A percentile compares a stretch with the other conserved stretches of the same genome.
phyloP scores from a whole-genome alignment of 2,113 vertebrate genomes.

The Pedionomus torquatus region DNA sequence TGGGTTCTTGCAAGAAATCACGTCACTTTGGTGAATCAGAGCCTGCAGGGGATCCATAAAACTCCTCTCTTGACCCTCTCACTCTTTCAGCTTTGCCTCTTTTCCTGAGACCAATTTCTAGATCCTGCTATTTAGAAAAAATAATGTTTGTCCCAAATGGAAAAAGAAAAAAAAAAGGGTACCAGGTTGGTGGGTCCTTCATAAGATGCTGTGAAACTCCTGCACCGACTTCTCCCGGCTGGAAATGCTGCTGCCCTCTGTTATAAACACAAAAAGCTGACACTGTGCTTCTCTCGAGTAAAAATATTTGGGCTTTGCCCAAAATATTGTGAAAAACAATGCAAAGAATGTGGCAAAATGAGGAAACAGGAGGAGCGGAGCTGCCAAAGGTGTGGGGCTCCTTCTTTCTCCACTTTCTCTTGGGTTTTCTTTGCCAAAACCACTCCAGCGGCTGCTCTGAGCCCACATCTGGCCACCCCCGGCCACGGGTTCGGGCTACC shows the following conservation, averaged over 20 bases:
- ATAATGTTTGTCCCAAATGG: not conserved
- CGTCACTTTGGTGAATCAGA: not conserved
- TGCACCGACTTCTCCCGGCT: no score
- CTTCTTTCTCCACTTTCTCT: not conserved
- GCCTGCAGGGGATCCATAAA: not conserved
- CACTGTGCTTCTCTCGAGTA: not conserved
- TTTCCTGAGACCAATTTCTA: not conserved
- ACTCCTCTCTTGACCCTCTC: not conserved
- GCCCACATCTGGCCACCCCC: not conserved
- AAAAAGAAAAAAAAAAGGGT: not conserved
- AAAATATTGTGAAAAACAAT: not conserved
- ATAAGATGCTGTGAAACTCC: not conserved
- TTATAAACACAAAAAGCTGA: not conserved
- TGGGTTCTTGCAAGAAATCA: not conserved
- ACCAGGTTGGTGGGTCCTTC: not conserved
- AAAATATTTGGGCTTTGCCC: not conserved
- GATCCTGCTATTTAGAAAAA: not conserved
- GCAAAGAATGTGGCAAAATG: not conserved
- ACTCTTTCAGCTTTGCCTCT: not conserved
- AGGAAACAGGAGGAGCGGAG: accelerated
- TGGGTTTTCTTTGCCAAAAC: not conserved
- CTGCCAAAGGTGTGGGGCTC: not conserved
- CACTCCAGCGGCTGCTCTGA: accelerated
- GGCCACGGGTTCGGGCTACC: accelerated
- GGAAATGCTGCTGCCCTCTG: not conserved